phyloP scores from a whole-genome alignment of 2,888 invertebrate genomes.

The Chloroclysta siterata region DNA sequence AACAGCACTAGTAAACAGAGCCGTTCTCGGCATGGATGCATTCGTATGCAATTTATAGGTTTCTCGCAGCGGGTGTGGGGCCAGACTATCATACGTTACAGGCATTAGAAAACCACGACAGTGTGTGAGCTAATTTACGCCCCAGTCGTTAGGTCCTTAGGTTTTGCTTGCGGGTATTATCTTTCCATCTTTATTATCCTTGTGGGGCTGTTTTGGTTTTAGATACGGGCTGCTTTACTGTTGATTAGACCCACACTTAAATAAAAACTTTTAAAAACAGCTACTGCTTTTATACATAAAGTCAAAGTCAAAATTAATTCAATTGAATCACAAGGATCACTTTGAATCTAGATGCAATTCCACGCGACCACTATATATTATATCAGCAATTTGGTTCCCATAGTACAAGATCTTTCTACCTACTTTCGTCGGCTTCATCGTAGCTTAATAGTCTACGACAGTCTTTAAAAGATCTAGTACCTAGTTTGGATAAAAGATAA shows the following conservation, averaged over 20 bases:
- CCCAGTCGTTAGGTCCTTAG: slow-evolving; percentile 24
- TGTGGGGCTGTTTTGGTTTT: not conserved
- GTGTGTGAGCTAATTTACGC: slow-evolving; percentile 44
- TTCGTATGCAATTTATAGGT: slow-evolving; percentile 72
- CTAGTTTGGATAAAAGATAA: no score
- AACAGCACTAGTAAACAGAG: slow-evolving; percentile 9
- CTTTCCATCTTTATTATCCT: slow-evolving; percentile 7
- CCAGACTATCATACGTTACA: slow-evolving; percentile 50
- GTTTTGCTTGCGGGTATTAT: slow-evolving; percentile 25
- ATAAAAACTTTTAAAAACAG: not conserved
- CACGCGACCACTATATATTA: no score
- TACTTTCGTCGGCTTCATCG: no score
- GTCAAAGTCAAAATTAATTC: no score
- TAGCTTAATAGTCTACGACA: no score
- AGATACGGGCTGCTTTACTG: slow-evolving; percentile 4
- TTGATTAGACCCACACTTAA: not conserved
- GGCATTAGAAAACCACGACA: slow-evolving; percentile 57
- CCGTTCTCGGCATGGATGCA: slow-evolving; percentile 38
- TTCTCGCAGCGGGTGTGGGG: slow-evolving; percentile 65
- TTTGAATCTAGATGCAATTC: no score
- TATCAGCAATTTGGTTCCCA: no score
- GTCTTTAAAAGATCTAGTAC: no score
- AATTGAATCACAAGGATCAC: no score
- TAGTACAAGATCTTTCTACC: no score
- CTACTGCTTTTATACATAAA: no score